Base-by-base conservation (phyloP, 1,140 invertebrate genomes). In the Acromyrmex heyeri region DNA sequence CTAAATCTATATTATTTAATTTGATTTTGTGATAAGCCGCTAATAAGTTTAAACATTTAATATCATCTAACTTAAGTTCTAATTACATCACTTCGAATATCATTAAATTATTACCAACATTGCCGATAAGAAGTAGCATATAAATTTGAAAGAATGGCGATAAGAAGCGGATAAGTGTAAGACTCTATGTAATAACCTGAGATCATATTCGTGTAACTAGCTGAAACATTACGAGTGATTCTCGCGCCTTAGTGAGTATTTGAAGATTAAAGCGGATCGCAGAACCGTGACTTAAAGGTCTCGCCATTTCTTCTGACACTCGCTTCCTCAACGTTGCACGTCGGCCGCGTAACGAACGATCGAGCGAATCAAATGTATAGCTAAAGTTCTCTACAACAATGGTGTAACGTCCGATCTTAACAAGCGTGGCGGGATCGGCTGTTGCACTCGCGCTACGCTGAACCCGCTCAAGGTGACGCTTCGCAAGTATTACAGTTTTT, bases 381-480 rank as follows among this genome's bases (percentile, higher is more conserved):
- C 55, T 44, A 57, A 57, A 62, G 79, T 75, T 73, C 79, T 61
- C 79, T 61, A 59, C 69, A 83, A 83, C 79, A 83, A 83, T 83
- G 44, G 55, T 70, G 79, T 85, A 85, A 77, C 61, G 82, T 78
- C 72, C 59, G 69, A 78, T 64, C 82, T 61, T 83, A 83, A 83
- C 79, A 57, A 83, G 79, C 79, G 79, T 83, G 69, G 79, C 79
- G 69, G 69, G 69, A 83, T 83, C 79, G 79, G 79, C 69, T 83
- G 79, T 83, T 83, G 79, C 79, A 83, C 79, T 83, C 69, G 67
- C 78, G 78, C 65, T 81, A 73, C 67, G 53, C 14, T 73, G 79
- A 67, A 7, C 27, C 57, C 24, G 69, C 24, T 83, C 79, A 83
- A 83, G 79, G 79, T 83, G 79, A 83, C 79, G 79, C 79, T 48